Evolutionary conservation across 2,113 vertebrate genomes (phyloP).

Genomic region (Ammospiza nelsoni): DNA sequence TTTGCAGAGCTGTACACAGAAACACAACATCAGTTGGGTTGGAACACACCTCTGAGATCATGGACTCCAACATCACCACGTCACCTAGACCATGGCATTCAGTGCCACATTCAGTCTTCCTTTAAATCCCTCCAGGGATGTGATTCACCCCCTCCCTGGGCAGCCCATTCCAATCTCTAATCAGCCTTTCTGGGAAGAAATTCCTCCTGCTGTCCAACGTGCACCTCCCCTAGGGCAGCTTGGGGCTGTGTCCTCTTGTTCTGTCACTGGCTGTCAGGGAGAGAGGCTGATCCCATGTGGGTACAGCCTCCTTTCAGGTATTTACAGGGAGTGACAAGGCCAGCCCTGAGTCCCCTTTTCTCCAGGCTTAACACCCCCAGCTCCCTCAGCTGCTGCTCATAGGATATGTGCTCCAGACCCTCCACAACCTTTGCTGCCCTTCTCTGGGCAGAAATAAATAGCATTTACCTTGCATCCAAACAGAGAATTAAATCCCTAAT

Average conservation of each 20-base stretch:
- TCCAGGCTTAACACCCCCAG: not conserved
- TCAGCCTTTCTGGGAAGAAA: not conserved
- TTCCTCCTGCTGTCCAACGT: not conserved
- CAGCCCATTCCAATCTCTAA: not conserved
- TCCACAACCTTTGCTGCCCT: not conserved
- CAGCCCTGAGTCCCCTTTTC: not conserved
- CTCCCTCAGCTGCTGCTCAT: not conserved
- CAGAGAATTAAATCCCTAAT: not conserved
- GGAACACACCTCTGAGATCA: not conserved
- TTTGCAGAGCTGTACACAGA: not conserved
- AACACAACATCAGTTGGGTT: not conserved
- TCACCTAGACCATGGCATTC: not conserved
- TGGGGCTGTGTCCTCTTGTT: not conserved
- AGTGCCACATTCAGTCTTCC: not conserved
- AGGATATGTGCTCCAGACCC: fast-evolving
- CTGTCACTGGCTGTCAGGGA: not conserved
- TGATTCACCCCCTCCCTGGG: not conserved
- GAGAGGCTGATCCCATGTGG: not conserved
- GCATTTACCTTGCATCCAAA: not conserved
- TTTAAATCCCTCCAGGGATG: not conserved
- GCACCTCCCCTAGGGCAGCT: not conserved
- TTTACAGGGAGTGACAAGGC: not conserved
- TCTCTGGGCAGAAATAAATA: not conserved
- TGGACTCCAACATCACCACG: fast-evolving
- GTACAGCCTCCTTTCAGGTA: not conserved